These are phyloP conservation scores for Heterodera filipjevi DNA, from an alignment of 2,888 invertebrate species.

Conservation along the genomic window DNA sequence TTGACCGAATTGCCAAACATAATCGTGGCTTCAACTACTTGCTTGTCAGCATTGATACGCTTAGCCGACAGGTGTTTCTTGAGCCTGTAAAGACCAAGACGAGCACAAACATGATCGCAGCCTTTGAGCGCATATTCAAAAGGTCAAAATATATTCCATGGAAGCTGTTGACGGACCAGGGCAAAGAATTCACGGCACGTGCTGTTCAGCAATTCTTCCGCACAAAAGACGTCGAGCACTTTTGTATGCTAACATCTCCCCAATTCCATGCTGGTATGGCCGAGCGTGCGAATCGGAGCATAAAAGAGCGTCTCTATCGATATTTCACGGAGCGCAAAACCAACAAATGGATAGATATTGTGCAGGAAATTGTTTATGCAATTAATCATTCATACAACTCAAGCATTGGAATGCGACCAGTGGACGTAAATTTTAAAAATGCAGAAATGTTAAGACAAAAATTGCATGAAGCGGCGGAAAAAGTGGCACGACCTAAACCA, in stretches of 20 bases:
- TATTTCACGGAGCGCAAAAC: conserved; percentile 34
- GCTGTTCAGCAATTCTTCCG: no score
- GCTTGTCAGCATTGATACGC: no score
- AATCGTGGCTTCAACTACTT: no score
- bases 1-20: no score
- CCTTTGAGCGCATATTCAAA: no score
- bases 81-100: no score
- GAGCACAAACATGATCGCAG: no score
- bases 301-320: conserved; percentile 34
- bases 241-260: conserved; percentile 17
- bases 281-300: conserved; percentile 27
- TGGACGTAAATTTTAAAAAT: conserved; percentile 17
- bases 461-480: background rate
- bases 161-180: no score
- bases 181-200: no score
- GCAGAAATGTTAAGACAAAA: conserved; percentile 10
- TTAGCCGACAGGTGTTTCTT: no score
- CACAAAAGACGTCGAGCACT: background rate
- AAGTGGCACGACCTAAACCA: background rate
- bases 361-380: conserved; percentile 27
- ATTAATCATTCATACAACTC: conserved; percentile 22
- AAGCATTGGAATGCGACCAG: conserved; percentile 20
- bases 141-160: no score
- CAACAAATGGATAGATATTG: conserved; percentile 26
- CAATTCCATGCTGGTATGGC: conserved; percentile 26